These are phyloP conservation scores for Okapia johnstoni DNA, from an alignment of 2,113 vertebrate species.

Conservation along the genomic window DNA sequence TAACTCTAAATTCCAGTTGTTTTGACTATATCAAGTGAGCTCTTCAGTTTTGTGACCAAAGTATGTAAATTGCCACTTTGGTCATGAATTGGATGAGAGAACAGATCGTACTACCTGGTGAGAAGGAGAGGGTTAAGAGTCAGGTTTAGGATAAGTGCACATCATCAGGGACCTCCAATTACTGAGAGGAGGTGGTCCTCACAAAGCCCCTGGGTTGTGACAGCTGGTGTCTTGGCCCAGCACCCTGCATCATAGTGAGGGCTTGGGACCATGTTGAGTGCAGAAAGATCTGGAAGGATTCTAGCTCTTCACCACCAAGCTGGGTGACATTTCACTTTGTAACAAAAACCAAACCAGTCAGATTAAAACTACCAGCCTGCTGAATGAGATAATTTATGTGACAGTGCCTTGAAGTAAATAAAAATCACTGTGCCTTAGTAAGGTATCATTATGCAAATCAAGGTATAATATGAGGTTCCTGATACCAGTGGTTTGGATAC, in stretches of 20 bases:
- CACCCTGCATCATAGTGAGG: not conserved
- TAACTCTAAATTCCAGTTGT: not conserved
- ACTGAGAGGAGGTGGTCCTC: not conserved
- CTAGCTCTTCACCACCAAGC: not conserved
- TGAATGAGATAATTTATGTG: slow-evolving; percentile 40
- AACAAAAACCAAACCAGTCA: slow-evolving; percentile 28
- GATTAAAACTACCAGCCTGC: slow-evolving; percentile 31
- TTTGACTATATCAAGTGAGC: not conserved
- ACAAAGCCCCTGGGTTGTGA: not conserved
- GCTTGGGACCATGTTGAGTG: not conserved
- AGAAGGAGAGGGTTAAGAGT: not conserved
- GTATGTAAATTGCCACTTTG: not conserved
- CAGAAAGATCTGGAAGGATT: not conserved
- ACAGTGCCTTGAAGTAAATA: slow-evolving; percentile 47
- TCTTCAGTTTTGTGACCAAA: not conserved
- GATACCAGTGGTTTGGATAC: slow-evolving; percentile 6
- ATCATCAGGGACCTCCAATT: not conserved
- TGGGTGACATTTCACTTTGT: not conserved
- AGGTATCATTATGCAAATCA: slow-evolving; percentile 60
- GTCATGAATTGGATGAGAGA: not conserved
- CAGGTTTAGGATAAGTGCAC: not conserved
- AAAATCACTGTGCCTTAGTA: slow-evolving; percentile 2
- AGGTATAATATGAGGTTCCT: slow-evolving; percentile 15
- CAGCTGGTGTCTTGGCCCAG: not conserved
- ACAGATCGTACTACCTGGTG: not conserved